Base-by-base conservation (phyloP, 2,888 invertebrate genomes). In the Drosophila formosana region DNA sequence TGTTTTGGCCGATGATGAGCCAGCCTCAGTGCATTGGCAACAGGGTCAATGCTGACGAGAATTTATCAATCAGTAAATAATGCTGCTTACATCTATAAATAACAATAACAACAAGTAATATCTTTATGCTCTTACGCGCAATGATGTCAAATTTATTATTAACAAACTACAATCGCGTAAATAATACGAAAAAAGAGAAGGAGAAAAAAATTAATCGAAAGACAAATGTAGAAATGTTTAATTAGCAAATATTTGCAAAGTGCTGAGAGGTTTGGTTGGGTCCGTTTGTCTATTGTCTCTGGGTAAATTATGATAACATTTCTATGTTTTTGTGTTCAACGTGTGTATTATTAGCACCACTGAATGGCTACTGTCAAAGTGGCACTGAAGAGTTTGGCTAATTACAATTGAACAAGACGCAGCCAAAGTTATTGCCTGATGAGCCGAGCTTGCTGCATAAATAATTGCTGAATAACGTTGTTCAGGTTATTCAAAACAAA, bases 81-180 rank as follows among this genome's bases (percentile, higher is more conserved):
- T 28, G 64, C 41, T 50, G 78, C 82, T 88, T 87, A 87, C 82
- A 74, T 66, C 60, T 73, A 62, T 47, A 65, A 63, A 53, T 55
- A 55, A 34, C 18, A 45, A 46, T 53, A 62, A 55, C 55, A 78
- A 63, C 61, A 56, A 62, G 34, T 75, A 37, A 69, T 60, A 32
- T 88, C 37, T 37, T 78, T 88, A 82, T 88, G 88, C 71, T 82
- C 46, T 78, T 72, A 84, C 70, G 79, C 70, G 72, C 71, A 80
- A 85, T 83, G 88, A 83, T 83, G 83, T 83, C 83, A 83, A 83
- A 78, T 79, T 89, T 89, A 83, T 83, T 85, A 89, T 89, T 89
- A 82, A 82, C 49, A 39, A 74, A 67, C 47, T 69, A 62, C 46
- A 63, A 41, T 4, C 39, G 39, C 5, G 39, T 39, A 62, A 63